Conservation (phyloP, 2,888 invertebrate genomes). For the Piscicola geometra region DNA sequence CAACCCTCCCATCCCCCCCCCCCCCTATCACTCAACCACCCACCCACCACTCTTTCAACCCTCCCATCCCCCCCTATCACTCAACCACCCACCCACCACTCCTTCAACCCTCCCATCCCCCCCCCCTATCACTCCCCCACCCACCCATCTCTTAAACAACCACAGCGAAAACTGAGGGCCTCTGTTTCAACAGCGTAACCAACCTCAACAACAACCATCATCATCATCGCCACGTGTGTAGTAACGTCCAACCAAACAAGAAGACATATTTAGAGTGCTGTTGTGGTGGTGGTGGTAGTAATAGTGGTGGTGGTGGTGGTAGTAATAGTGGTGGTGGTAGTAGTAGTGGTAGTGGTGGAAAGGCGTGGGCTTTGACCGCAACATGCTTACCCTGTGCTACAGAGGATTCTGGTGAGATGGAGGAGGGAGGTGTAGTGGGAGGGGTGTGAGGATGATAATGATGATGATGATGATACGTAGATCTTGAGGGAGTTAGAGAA, state of each 20-base stretch:
- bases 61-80: not conserved
- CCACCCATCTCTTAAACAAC: not conserved
- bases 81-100: no score
- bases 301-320: no score
- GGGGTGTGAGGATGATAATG: no score
- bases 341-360: not conserved
- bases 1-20: no score
- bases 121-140: not conserved
- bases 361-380: not conserved
- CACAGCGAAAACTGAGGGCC: not conserved
- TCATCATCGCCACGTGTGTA: not conserved
- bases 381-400: not conserved
- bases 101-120: not conserved
- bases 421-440: not conserved
- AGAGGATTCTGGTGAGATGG: not conserved
- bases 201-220: not conserved
- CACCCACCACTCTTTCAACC: not conserved
- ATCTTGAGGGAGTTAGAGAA: no score
- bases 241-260: not conserved
- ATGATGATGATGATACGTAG: no score
- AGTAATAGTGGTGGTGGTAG: no score
- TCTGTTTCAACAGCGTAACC: constrained; percentile 1
- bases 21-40: not conserved
- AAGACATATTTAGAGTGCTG: not conserved
- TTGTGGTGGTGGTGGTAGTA: not conserved